Evolutionary conservation across 2,797 vertebrate genomes (phyloP).

Genomic region (Gadopsis bispinosus): DNA sequence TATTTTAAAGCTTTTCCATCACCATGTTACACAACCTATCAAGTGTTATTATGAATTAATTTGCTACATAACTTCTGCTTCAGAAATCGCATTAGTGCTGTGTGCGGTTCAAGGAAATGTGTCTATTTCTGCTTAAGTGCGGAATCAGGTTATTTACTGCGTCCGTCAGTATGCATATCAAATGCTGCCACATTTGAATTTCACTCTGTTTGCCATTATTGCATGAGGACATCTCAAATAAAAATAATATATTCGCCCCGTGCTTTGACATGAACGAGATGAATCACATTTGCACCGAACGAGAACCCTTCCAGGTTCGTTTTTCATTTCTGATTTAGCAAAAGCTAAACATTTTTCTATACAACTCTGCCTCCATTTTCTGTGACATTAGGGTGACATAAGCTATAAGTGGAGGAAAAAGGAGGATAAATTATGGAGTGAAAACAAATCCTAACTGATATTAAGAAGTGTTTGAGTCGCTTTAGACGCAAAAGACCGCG

Average conservation of each 20-base stretch:
- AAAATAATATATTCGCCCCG: not conserved
- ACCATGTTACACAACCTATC: not conserved
- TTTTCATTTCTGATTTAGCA: not conserved
- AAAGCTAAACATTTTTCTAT: not conserved
- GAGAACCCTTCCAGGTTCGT: not conserved
- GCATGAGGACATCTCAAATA: not conserved
- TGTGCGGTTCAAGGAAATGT: not conserved
- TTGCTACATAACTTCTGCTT: not conserved
- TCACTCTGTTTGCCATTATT: constrained; percentile 6
- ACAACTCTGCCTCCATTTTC: not conserved
- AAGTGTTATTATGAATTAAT: constrained; percentile 5
- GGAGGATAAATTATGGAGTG: not conserved
- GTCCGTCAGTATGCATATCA: constrained; percentile 20
- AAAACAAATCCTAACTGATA: not conserved
- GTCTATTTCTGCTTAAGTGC: not conserved
- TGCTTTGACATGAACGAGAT: not conserved
- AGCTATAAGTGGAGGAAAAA: not conserved
- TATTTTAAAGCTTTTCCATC: not conserved
- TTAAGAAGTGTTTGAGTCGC: not conserved
- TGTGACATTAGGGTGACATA: not conserved
- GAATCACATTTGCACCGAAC: not conserved
- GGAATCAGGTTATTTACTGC: constrained; percentile 8
- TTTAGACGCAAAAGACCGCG: not conserved
- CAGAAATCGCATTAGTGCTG: not conserved
- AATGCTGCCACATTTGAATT: constrained; percentile 14